These are phyloP conservation scores for Micoletzkya japonica DNA, from an alignment of 2,888 invertebrate species.

Conservation along the genomic window DNA sequence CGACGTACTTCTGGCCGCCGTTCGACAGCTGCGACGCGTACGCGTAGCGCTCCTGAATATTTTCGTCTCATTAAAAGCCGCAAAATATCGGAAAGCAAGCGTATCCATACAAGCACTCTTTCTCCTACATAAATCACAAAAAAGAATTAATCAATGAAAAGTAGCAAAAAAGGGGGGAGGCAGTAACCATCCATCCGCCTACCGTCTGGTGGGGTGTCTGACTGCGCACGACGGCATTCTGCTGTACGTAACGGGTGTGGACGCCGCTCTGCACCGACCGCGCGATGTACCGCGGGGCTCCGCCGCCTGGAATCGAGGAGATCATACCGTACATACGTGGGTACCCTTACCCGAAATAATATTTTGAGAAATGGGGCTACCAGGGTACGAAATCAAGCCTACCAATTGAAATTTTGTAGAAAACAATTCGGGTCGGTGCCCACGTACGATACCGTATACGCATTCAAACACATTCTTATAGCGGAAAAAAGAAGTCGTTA, in stretches of 20 bases:
- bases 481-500: neutral
- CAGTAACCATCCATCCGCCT: too few relatives aligned
- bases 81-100: too few relatives aligned
- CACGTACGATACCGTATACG: neutral
- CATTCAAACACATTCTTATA: neutral
- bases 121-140: too few relatives aligned
- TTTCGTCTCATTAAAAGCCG: too few relatives aligned
- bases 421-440: neutral
- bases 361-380: too few relatives aligned
- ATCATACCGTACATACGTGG: too few relatives aligned
- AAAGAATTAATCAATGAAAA: too few relatives aligned
- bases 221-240: neutral
- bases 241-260: constrained; percentile 13
- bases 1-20: constrained; percentile 14
- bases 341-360: constrained; percentile 17
- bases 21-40: neutral
- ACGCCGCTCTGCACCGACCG: neutral
- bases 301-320: too few relatives aligned
- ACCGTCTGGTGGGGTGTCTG: neutral
- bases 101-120: too few relatives aligned
- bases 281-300: constrained; percentile 1
- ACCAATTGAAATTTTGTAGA: neutral
- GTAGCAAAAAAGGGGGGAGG: too few relatives aligned
- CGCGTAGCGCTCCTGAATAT: constrained; percentile 18
- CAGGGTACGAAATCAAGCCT: constrained; percentile 13